A percentile compares a stretch with the other conserved stretches of the same genome.
phyloP scores from a whole-genome alignment of 2,888 invertebrate species.

The Stegana nigrithorax region DNA sequence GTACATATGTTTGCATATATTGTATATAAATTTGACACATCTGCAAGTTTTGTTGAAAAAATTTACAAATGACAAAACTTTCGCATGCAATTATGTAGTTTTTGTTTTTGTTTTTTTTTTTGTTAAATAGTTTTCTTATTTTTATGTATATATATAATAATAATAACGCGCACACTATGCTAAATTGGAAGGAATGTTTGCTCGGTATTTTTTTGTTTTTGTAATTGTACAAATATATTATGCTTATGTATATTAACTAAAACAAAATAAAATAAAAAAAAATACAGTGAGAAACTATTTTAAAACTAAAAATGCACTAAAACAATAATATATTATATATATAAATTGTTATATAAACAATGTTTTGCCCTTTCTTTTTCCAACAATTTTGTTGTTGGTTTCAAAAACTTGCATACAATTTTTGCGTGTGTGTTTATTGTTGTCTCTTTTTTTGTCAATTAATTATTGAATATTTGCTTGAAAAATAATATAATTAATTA shows the following conservation, averaged over 20 bases:
- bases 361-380: neutral
- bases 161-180: constrained; percentile 53
- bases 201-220: constrained; percentile 33
- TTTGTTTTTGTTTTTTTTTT: constrained; percentile 36
- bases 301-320: constrained; percentile 3
- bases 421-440: neutral
- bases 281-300: neutral
- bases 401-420: neutral
- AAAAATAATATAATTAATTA: neutral
- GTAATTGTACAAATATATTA: neutral
- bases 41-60: too few relatives aligned
- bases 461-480: neutral
- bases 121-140: constrained; percentile 51
- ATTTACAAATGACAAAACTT: too few relatives aligned
- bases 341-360: neutral
- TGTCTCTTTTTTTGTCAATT: neutral
- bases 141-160: too few relatives aligned
- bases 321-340: neutral
- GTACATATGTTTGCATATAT: too few relatives aligned
- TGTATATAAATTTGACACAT: too few relatives aligned
- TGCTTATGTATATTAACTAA: neutral
- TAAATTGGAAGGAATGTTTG: constrained; percentile 56
- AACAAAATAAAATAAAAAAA: neutral
- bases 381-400: neutral
- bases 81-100: too few relatives aligned